Evolutionary conservation across 2,888 invertebrate genomes (phyloP).

Genomic region (Leptura quadrifasciata): DNA sequence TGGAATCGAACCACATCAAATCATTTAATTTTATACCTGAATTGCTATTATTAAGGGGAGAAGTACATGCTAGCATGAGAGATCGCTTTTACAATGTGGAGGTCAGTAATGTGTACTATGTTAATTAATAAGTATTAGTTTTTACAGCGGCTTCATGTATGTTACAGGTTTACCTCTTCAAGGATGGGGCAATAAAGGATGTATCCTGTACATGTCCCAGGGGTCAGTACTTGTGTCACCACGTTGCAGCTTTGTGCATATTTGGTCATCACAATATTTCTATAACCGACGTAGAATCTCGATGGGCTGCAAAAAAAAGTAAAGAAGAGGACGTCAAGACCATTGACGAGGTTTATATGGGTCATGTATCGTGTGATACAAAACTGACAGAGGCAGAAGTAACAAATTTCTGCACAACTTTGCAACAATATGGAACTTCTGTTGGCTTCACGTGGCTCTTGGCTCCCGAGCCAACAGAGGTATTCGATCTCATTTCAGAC

Average conservation of each 20-base stretch:
- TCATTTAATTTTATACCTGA: not conserved
- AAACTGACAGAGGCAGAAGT: too few relatives aligned
- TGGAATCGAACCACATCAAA: not conserved
- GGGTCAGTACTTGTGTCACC: slow-evolving; percentile 29
- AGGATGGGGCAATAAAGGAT: slow-evolving; percentile 17
- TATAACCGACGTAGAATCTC: slow-evolving; percentile 26
- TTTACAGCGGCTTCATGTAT: not conserved
- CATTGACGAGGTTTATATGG: too few relatives aligned
- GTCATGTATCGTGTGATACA: too few relatives aligned
- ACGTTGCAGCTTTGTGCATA: slow-evolving; percentile 18
- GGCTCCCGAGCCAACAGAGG: too few relatives aligned
- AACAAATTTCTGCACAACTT: too few relatives aligned
- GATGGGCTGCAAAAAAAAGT: too few relatives aligned
- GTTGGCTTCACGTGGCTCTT: too few relatives aligned
- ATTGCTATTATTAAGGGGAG: not conserved
- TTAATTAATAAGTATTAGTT: not conserved
- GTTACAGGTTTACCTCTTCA: not conserved
- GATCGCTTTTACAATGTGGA: slow-evolving; percentile 1
- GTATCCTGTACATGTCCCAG: slow-evolving; percentile 21
- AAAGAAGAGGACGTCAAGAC: too few relatives aligned
- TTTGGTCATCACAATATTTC: slow-evolving; percentile 26
- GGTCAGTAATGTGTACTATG: slow-evolving; percentile 1
- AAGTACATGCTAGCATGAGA: slow-evolving; percentile 2
- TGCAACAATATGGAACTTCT: too few relatives aligned
- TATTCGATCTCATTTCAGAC: too few relatives aligned